Conservation (phyloP, 2,797 vertebrate species). For the Oryzias dopingdopingensis region DNA sequence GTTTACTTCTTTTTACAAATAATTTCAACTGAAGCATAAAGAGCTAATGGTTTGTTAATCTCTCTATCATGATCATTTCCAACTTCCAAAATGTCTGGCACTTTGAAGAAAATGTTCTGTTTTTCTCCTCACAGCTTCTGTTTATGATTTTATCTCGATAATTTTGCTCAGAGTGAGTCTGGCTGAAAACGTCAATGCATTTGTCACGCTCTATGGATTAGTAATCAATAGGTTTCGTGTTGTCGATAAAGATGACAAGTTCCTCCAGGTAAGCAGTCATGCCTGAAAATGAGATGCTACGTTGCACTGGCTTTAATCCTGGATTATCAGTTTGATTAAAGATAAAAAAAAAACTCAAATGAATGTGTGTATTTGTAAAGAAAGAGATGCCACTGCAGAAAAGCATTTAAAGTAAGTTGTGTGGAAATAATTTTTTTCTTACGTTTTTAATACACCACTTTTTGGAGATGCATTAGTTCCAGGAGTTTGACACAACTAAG, state of each 20-base stretch:
- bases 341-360: conserved; percentile 5
- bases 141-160: too few species aligned
- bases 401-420: conserved; percentile 21
- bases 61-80: too few species aligned
- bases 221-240: conserved; percentile 48
- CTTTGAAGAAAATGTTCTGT: too few species aligned
- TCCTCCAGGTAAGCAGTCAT: conserved; percentile 6
- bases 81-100: too few species aligned
- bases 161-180: not conserved
- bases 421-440: not conserved
- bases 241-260: conserved; percentile 21
- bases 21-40: too few species aligned
- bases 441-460: not conserved
- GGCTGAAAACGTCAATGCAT: conserved; percentile 5
- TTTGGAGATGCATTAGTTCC: not conserved
- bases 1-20: too few species aligned
- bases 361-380: not conserved
- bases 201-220: conserved; percentile 17
- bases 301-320: not conserved
- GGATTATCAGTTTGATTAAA: conserved; percentile 1
- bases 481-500: conserved; percentile 21
- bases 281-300: conserved; percentile 2
- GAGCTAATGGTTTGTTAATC: too few species aligned
- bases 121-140: too few species aligned
- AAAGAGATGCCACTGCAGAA: not conserved